A percentile compares a stretch with the other conserved stretches of the same genome.
These are phyloP conservation scores for Serranochromis macrocephalus DNA, from an alignment of 2,113 vertebrate genomes.

Conservation along the genomic window DNA sequence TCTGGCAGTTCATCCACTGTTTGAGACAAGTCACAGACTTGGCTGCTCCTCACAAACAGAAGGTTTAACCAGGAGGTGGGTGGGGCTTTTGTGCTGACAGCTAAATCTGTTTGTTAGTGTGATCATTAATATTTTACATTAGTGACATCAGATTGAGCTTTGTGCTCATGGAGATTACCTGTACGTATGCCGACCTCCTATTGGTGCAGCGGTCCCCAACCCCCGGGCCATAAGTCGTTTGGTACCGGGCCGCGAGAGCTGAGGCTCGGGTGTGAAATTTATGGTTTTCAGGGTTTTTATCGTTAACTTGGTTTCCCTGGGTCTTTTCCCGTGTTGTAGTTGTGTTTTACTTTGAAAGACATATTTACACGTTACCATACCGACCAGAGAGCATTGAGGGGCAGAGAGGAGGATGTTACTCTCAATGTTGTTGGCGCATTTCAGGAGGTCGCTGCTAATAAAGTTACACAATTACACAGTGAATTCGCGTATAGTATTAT, in stretches of 20 bases:
- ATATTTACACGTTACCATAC: neutral
- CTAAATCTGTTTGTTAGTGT: neutral
- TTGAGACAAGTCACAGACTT: neutral
- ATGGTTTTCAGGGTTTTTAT: conserved; percentile 15
- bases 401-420: neutral
- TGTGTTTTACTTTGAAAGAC: neutral
- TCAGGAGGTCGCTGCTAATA: neutral
- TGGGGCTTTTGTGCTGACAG: neutral
- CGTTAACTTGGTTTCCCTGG: neutral
- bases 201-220: conserved; percentile 43
- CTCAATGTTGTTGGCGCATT: neutral
- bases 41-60: neutral
- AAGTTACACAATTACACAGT: neutral
- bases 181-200: neutral
- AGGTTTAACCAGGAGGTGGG: neutral
- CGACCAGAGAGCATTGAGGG: neutral
- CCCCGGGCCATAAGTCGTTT: neutral
- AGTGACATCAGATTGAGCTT: neutral
- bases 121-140: neutral
- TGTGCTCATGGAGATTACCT: neutral
- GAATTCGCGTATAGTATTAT: neutral
- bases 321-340: neutral
- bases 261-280: conserved; percentile 78
- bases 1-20: neutral
- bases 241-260: neutral